Conservation (phyloP, 2,888 invertebrate species). For the Notodonta dromedarius region DNA sequence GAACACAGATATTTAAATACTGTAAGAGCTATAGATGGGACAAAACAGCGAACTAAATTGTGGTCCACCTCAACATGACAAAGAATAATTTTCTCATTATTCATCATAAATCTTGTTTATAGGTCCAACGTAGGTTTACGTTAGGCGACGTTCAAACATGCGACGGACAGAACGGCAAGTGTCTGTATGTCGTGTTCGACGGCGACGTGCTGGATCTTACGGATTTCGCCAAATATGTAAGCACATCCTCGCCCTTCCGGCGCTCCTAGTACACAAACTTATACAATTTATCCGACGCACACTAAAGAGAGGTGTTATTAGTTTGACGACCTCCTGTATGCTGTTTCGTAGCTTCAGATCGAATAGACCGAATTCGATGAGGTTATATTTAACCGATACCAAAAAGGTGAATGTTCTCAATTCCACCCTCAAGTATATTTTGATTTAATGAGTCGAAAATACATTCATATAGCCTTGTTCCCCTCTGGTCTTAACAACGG, state of each 20-base stretch:
- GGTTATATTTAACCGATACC: too few species aligned
- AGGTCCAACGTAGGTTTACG: conserved; percentile 28
- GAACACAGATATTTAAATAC: neutral
- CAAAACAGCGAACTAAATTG: too few species aligned
- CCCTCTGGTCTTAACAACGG: too few species aligned
- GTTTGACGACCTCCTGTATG: too few species aligned
- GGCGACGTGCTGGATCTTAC: conserved; percentile 26
- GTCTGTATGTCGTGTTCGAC: conserved; percentile 21
- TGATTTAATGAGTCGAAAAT: too few species aligned
- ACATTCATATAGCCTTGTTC: too few species aligned
- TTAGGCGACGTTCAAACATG: conserved; percentile 19
- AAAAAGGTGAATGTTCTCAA: too few species aligned
- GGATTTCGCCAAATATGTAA: conserved; percentile 22
- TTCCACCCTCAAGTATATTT: too few species aligned
- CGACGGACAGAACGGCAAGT: conserved; percentile 17
- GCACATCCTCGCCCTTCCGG: conserved; percentile 6
- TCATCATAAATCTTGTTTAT: neutral
- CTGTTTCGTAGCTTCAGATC: too few species aligned
- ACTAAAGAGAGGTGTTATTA: too few species aligned
- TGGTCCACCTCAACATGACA: neutral
- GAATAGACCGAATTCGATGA: too few species aligned
- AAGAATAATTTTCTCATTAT: neutral
- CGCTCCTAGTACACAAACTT: neutral
- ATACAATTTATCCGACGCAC: neutral
- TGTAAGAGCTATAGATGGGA: too few species aligned